Evolutionary conservation across 2,888 invertebrate genomes (phyloP).

Genomic region (Trisateles emortualis): DNA sequence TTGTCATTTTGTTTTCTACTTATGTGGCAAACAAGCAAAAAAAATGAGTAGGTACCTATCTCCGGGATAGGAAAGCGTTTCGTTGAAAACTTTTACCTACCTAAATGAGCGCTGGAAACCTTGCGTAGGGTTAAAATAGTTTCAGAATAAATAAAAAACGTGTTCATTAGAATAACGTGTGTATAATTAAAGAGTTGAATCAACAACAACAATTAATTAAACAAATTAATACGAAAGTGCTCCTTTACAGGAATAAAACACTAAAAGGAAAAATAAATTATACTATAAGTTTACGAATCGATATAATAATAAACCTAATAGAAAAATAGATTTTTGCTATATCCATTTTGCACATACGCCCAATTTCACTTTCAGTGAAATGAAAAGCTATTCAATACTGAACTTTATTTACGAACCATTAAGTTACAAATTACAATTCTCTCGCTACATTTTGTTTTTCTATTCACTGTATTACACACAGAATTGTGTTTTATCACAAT

Average conservation of each 20-base stretch:
- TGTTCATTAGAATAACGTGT: conserved; percentile 1
- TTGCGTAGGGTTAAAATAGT: neutral
- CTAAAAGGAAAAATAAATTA: neutral
- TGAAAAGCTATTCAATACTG: conserved; percentile 16
- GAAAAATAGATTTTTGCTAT: neutral
- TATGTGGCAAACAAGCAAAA: too few species aligned
- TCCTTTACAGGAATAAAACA: neutral
- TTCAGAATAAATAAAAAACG: conserved; percentile 5
- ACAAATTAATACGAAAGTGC: conserved; percentile 13
- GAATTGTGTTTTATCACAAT: neutral
- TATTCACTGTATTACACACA: neutral
- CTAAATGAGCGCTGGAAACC: too few species aligned
- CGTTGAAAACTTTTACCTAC: too few species aligned
- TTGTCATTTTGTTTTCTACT: too few species aligned
- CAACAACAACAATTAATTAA: conserved; percentile 9
- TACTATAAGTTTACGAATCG: neutral
- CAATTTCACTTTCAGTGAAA: conserved; percentile 2
- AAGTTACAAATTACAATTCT: conserved; percentile 2
- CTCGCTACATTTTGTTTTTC: neutral
- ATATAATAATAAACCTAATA: neutral
- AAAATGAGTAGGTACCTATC: too few species aligned
- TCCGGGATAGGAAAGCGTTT: too few species aligned
- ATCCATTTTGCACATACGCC: conserved; percentile 1
- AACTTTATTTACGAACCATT: neutral
- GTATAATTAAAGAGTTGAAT: conserved; percentile 18